These are phyloP conservation scores for Rhaphigaster nebulosa DNA, from an alignment of 2,888 invertebrate species.

Conservation along the genomic window DNA sequence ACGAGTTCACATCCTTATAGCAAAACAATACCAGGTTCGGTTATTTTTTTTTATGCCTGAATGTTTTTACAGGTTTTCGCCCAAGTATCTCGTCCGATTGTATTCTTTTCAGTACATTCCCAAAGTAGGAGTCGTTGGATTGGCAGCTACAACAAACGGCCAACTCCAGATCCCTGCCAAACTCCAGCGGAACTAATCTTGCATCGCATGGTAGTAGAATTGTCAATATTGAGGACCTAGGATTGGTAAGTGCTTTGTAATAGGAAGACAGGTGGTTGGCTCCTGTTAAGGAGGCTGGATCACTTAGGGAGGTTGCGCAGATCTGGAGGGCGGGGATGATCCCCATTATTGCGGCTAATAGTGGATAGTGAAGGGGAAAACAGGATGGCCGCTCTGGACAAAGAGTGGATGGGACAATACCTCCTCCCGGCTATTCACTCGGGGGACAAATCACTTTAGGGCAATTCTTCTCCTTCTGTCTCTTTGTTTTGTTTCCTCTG, in stretches of 20 bases:
- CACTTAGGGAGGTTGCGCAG: slow-evolving; percentile 34
- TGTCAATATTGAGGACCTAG: neutral
- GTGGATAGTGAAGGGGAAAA: slow-evolving; percentile 57
- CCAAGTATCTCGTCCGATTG: neutral
- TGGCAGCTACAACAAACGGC: slow-evolving; percentile 14
- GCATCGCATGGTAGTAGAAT: neutral
- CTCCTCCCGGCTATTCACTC: slow-evolving; percentile 7
- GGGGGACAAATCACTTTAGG: slow-evolving; percentile 55
- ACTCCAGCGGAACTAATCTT: slow-evolving; percentile 10
- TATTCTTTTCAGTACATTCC: neutral
- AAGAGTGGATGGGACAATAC: slow-evolving; percentile 35
- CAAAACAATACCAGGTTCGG: neutral
- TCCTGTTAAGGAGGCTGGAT: neutral
- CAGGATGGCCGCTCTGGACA: slow-evolving; percentile 48
- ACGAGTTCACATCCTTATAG: neutral
- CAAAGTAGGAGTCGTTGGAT: neutral
- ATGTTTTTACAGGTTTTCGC: neutral
- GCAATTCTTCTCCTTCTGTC: slow-evolving; percentile 36
- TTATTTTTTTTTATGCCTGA: neutral
- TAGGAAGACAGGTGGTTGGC: slow-evolving; percentile 26
- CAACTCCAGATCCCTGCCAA: neutral
- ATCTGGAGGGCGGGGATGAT: slow-evolving; percentile 33
- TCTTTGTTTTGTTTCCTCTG: slow-evolving; percentile 1
- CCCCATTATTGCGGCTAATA: slow-evolving; percentile 54
- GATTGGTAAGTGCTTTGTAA: slow-evolving; percentile 41